Evolutionary conservation across 2,797 vertebrate species (phyloP).

Genomic region (Tapera naevia): DNA sequence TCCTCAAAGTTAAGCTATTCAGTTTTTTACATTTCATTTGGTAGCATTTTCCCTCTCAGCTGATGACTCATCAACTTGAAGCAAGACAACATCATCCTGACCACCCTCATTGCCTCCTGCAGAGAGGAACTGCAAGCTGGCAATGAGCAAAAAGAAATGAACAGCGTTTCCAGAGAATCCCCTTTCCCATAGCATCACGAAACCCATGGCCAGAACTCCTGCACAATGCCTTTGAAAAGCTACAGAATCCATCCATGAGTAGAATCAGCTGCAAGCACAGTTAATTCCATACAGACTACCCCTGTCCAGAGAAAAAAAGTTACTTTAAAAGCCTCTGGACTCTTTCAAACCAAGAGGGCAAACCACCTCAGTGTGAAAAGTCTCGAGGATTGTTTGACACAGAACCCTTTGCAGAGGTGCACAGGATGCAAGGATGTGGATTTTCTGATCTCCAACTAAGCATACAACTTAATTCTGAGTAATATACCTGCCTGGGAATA

Average conservation of each 20-base stretch:
- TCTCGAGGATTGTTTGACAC: not conserved
- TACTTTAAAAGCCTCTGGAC: not conserved
- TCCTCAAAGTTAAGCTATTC: not conserved
- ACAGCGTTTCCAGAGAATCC: not conserved
- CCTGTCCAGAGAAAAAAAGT: not conserved
- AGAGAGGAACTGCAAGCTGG: no score
- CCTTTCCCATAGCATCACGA: not conserved
- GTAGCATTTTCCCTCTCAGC: not conserved
- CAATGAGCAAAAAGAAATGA: no score
- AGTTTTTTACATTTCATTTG: not conserved
- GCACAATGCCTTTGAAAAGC: not conserved
- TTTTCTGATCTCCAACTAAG: not conserved
- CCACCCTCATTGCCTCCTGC: no score
- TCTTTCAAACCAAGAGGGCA: not conserved
- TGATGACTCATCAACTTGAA: not conserved
- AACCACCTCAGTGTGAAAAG: not conserved
- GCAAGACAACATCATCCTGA: no score
- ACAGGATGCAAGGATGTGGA: not conserved
- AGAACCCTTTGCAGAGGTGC: not conserved
- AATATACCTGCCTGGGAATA: not conserved
- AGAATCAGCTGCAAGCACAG: not conserved
- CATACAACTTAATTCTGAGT: not conserved
- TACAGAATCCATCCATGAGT: not conserved
- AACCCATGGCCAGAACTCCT: fast-evolving
- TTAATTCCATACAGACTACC: not conserved